These are phyloP conservation scores for Apostichopus japonicus DNA, from an alignment of 35 echinoderm and acorn worm genomes.

Conservation along the genomic window DNA sequence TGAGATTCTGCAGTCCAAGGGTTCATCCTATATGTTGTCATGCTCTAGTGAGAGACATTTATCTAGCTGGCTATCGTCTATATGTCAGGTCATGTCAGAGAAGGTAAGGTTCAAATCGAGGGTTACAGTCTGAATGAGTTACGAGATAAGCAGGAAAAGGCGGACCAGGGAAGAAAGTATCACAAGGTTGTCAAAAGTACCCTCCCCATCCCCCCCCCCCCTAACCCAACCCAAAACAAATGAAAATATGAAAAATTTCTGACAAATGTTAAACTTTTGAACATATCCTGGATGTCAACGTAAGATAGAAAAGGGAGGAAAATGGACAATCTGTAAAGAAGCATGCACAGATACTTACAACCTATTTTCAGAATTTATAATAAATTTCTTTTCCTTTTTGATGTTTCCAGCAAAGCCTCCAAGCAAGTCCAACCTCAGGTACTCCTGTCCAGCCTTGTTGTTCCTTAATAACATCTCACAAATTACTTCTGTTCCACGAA, in stretches of 20 bases:
- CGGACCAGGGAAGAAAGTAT: too few relatives aligned
- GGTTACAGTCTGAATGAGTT: background rate
- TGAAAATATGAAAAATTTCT: too few relatives aligned
- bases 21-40: slow-evolving; percentile 24
- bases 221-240: too few relatives aligned
- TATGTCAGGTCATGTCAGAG: slow-evolving; percentile 56
- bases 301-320: too few relatives aligned
- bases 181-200: too few relatives aligned
- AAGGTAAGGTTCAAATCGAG: background rate
- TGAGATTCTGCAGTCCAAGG: slow-evolving; percentile 43
- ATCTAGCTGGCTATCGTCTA: slow-evolving; percentile 17
- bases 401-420: slow-evolving; percentile 22
- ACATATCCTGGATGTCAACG: too few relatives aligned
- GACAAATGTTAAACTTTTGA: too few relatives aligned
- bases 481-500: slow-evolving; percentile 52
- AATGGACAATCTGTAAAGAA: too few relatives aligned
- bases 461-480: slow-evolving; percentile 46
- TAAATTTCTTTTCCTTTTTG: background rate
- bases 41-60: slow-evolving; percentile 41
- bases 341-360: too few relatives aligned
- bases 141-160: too few relatives aligned
- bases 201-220: too few relatives aligned
- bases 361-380: background rate
- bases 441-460: slow-evolving; percentile 47
- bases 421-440: background rate